Evolutionary conservation across 2,797 vertebrate species (phyloP), one percentile per base, ranked within the genome.

Genomic region (Spinibarbus caldwelli): DNA sequence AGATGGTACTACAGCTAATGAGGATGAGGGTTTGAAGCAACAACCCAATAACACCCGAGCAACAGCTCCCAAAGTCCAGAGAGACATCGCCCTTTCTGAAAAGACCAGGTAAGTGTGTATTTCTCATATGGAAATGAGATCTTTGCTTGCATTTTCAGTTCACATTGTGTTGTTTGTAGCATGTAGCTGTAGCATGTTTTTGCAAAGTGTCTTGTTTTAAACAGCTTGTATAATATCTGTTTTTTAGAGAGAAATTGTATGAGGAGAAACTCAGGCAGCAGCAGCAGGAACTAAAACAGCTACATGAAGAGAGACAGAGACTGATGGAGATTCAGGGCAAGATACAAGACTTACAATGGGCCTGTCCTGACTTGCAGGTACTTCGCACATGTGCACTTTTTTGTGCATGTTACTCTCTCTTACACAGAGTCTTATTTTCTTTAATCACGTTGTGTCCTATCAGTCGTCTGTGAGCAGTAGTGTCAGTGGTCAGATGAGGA

Each of bases 301-400:
- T 99, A 15, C 97, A 98, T 29, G 97, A 98, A 90, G 98, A 99
- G 92, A 96, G 97, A 85, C 97, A 96, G 91, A 97, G 96, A 87
- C 92, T 99, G 78, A 95, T 97, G 82, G 97, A 99, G 93, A 99
- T 99, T 90, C 98, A 99, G 90, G 97, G 97, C 90, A 98, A 99
- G 94, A 99, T 99, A 87, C 97, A 99, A 86, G 96, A 98, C 78
- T 92, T 99, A 70, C 96, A 97, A 92, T 98, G 97, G 94, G 96
- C 96, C 57, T 99, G 98, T 90, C 98, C 98, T 85, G 97, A 99
- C 89, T 89, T 99, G 72, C 97, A 98, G 89, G 98, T 99, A 91
- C 17, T 43, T 66, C 21, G 38, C 71, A 78, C 45, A n/a, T n/a
- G 41, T 57, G 49, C 64, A 75, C 29, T 72, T 31, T 64, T 66